Percentiles rank a stretch among this genome's conserved stretches.
Evolutionary conservation across 2,113 vertebrate genomes (phyloP).

Genomic region (Ailuropoda melanoleuca): DNA sequence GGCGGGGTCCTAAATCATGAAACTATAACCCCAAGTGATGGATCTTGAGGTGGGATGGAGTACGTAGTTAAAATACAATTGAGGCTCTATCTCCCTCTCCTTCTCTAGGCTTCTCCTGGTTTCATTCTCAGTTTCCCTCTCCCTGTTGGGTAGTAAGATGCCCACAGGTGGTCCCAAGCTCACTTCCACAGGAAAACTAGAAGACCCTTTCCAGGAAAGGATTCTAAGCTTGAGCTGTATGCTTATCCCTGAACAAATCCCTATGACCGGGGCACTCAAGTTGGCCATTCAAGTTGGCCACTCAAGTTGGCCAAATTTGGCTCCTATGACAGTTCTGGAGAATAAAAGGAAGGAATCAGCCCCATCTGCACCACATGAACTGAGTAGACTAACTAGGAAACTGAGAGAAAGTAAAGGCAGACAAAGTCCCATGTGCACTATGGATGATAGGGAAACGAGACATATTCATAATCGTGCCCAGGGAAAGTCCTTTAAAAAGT

Average conservation of each 20-base stretch:
- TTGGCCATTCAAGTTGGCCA: accelerated
- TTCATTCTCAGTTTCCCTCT: neutral
- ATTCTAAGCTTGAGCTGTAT: neutral
- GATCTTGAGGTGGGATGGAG: neutral
- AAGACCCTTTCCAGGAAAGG: neutral
- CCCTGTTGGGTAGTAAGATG: neutral
- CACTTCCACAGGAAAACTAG: neutral
- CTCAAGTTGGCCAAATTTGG: accelerated
- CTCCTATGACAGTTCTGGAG: neutral
- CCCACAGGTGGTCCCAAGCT: neutral
- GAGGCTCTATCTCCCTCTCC: neutral
- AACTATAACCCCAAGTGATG: neutral
- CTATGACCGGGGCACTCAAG: accelerated
- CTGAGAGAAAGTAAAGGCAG: neutral
- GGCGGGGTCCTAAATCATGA: neutral
- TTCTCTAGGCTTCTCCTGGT: neutral
- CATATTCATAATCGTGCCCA: neutral
- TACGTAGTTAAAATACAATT: neutral
- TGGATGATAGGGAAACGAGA: too few species aligned
- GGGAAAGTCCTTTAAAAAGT: neutral
- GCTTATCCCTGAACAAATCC: neutral
- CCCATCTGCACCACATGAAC: accelerated
- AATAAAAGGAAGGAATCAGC: neutral
- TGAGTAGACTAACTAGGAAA: neutral
- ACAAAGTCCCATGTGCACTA: neutral